phyloP scores from a whole-genome alignment of 1,140 invertebrate genomes.

The Leptopilina boulardi region DNA sequence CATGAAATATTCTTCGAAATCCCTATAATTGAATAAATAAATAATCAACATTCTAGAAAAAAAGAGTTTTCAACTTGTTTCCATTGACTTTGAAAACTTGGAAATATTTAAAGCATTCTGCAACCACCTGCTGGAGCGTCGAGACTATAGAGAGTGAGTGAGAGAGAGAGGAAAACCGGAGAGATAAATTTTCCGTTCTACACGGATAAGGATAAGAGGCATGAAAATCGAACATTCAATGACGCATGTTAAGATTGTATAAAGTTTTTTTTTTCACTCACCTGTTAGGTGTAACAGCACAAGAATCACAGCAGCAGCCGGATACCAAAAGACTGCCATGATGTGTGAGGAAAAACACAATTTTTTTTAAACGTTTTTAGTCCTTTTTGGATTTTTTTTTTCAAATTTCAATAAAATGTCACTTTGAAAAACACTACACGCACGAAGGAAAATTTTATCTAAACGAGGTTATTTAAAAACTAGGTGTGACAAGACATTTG shows the following conservation, averaged over 20 bases:
- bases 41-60: background rate
- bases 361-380: no score
- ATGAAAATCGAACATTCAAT: constrained; percentile 45
- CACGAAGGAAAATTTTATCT: background rate
- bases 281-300: constrained; percentile 64
- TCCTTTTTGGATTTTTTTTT: background rate
- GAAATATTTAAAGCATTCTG: constrained; percentile 36
- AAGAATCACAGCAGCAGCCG: constrained; percentile 55
- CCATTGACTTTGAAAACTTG: background rate
- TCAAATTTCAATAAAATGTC: constrained; percentile 12
- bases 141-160: constrained; percentile 37
- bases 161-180: constrained; percentile 7
- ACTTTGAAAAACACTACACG: constrained; percentile 40
- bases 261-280: constrained; percentile 55
- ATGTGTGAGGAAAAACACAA: constrained; percentile 48
- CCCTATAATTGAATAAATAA: background rate
- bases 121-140: constrained; percentile 59
- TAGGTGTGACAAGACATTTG: constrained; percentile 54
- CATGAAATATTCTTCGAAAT: background rate
- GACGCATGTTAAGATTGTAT: constrained; percentile 7
- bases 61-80: no score
- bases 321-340: constrained; percentile 64
- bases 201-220: constrained; percentile 34
- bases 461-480: constrained; percentile 2
- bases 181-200: background rate